These are phyloP conservation scores for Garra rufa DNA, from an alignment of 2,113 vertebrate genomes.

Conservation along the genomic window DNA sequence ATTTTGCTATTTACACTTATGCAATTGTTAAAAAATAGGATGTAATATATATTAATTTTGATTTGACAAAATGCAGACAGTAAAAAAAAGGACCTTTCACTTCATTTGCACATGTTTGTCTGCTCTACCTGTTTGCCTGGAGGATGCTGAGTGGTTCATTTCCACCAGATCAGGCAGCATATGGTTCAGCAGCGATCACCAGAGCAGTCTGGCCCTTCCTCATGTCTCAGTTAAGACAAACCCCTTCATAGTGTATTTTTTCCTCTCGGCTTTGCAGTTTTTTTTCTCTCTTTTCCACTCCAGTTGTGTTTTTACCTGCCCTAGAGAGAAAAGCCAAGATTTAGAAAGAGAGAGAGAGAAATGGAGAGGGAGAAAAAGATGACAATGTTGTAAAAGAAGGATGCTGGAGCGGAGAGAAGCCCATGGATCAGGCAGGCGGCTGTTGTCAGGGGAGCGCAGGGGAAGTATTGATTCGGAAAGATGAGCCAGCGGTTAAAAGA, in stretches of 20 bases:
- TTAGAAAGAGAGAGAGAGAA: slow-evolving; percentile 51
- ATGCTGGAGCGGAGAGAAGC: slow-evolving; percentile 50
- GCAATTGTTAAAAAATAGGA: not conserved
- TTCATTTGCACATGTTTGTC: not conserved
- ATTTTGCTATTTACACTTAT: not conserved
- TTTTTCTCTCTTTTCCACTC: slow-evolving; percentile 43
- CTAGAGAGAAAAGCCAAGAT: slow-evolving; percentile 51
- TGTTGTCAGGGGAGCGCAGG: slow-evolving; percentile 53
- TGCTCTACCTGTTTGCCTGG: not conserved
- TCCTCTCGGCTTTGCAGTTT: slow-evolving; percentile 31
- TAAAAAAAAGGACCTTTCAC: not conserved
- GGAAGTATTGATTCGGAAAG: slow-evolving; percentile 68
- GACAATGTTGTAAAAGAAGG: slow-evolving; percentile 58
- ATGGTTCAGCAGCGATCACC: slow-evolving; percentile 14
- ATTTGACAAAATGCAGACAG: not conserved
- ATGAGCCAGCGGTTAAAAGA: slow-evolving; percentile 63
- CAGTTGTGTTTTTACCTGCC: slow-evolving; percentile 60
- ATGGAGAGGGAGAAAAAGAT: slow-evolving; percentile 47
- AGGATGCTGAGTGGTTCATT: not conserved
- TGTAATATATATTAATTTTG: not conserved
- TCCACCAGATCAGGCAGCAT: slow-evolving; percentile 13
- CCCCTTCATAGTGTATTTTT: not conserved
- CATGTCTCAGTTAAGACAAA: slow-evolving; percentile 45
- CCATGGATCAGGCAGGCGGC: slow-evolving; percentile 56
- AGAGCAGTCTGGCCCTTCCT: slow-evolving; percentile 25